Conservation (phyloP, 2,888 invertebrate species). For the Agrotis ipsilon region DNA sequence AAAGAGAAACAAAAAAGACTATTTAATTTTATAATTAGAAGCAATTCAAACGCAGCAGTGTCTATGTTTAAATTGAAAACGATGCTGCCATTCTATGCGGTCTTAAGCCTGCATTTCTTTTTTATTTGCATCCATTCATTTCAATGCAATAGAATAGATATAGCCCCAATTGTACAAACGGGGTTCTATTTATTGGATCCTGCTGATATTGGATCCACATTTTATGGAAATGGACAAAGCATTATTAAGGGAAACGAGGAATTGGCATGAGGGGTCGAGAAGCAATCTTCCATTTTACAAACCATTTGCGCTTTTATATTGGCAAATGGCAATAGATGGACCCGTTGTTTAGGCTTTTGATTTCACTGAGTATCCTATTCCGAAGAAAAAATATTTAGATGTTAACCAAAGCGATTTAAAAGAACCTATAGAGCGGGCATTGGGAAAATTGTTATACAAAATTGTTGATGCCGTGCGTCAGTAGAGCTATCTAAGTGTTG, state of each 20-base stretch:
- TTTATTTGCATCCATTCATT: constrained; percentile 34
- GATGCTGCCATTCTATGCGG: background rate
- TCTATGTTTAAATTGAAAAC: constrained; percentile 8
- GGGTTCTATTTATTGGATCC: constrained; percentile 50
- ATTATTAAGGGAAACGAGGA: constrained; percentile 36
- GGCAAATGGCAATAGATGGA: constrained; percentile 14
- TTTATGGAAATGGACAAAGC: constrained; percentile 55
- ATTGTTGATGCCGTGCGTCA: too few species aligned
- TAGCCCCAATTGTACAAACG: constrained; percentile 21
- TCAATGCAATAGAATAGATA: constrained; percentile 44
- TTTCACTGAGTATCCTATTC: constrained; percentile 16
- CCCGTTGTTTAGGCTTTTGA: constrained; percentile 16
- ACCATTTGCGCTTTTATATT: constrained; percentile 29
- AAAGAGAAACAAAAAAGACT: constrained; percentile 6
- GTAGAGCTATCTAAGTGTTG: too few species aligned
- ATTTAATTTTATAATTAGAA: constrained; percentile 8
- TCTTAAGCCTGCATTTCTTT: constrained; percentile 28
- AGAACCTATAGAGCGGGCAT: too few species aligned
- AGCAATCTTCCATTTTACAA: constrained; percentile 46
- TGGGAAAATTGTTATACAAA: too few species aligned
- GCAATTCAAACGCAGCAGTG: constrained; percentile 2
- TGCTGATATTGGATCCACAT: constrained; percentile 50
- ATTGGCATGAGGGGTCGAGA: constrained; percentile 36
- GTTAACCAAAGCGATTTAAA: too few species aligned
- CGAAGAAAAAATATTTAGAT: background rate